Base-by-base conservation (phyloP, 2,888 invertebrate genomes). In the Drosophila buzzatii region DNA sequence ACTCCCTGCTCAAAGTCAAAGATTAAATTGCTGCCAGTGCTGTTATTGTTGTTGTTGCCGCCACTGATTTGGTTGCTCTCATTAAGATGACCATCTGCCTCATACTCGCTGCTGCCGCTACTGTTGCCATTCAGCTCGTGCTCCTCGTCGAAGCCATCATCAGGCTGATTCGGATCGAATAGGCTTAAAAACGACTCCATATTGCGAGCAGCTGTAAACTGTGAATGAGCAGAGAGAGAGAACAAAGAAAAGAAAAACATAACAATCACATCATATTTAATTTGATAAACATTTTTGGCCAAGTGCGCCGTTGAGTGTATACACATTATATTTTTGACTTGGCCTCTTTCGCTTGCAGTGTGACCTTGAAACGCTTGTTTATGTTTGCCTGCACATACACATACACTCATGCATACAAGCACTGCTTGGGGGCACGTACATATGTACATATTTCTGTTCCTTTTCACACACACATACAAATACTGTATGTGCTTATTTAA, bases 101-200 rank as follows among this genome's bases (percentile, higher is more conserved):
- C 89, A 49, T 12, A 81, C 45, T 78, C 84, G 58, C 81, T 79
- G 71, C 82, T 85, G 56, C 78, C 72, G 47, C 89, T 91, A 70
- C 82, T 88, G 69, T 86, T 91, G 10, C 89, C 85, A 68, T 90
- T 85, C 5, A 90, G 55, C 60, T 92, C 91, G 16, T 89, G 79
- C 57, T 90, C 90, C 77, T 93, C 92, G 51, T 92, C 92, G 52
- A 91, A 91, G 39, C 91, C 91, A 73, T 92, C 92, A 61, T 92
- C 91, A 2, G 91, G 90, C 73, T 92, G 91, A 66, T 95, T 92
- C 1, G 96, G 96, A 91, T 97, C 97, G 92, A 97, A 97, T 35
- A 98, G 94, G 83, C 96, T 96, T 83, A 97, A 94, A 93, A 97
- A 96, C 0, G 96, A 96, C 81, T 97, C 97, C 97, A 97, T 97